A percentile compares a stretch with the other conserved stretches of the same genome.
phyloP scores from a whole-genome alignment of 2,113 vertebrate genomes.

The Corynorhinus townsendii region DNA sequence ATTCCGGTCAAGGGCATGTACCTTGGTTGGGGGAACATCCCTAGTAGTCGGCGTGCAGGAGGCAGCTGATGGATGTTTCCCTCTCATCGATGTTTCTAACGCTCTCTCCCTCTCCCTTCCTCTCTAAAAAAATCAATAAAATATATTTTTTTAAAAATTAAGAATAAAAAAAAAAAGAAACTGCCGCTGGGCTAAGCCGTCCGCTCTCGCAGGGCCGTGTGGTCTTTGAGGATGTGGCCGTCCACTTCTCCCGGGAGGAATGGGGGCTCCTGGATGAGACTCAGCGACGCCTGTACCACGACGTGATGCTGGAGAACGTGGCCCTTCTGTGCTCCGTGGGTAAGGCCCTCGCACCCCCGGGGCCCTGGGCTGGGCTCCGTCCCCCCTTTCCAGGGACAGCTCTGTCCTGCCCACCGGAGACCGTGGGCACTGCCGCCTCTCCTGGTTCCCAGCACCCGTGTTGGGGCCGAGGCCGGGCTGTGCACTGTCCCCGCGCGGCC shows the following conservation, averaged over 20 bases:
- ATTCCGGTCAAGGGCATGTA: too few species aligned
- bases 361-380: too few species aligned
- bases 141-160: too few species aligned
- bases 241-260: constrained; percentile 47
- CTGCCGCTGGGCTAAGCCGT: neutral
- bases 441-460: neutral
- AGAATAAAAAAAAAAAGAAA: neutral
- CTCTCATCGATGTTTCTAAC: too few species aligned
- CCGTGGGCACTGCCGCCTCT: rapidly evolving
- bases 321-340: constrained; percentile 16
- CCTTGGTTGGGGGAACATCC: too few species aligned
- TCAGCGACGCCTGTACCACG: constrained; percentile 29
- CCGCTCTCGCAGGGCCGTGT: neutral
- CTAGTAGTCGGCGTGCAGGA: too few species aligned
- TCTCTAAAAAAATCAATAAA: too few species aligned
- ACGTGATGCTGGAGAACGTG: constrained; percentile 47
- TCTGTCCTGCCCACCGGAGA: neutral
- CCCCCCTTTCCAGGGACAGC: neutral
- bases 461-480: neutral
- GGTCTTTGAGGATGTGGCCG: constrained; percentile 41
- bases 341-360: neutral
- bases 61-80: too few species aligned
- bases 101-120: too few species aligned
- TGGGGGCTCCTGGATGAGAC: constrained; percentile 47
- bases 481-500: rapidly evolving